Evolutionary conservation across 2,888 invertebrate species (phyloP), one percentile per base, ranked within the genome.

Genomic region (Thyatira batis): DNA sequence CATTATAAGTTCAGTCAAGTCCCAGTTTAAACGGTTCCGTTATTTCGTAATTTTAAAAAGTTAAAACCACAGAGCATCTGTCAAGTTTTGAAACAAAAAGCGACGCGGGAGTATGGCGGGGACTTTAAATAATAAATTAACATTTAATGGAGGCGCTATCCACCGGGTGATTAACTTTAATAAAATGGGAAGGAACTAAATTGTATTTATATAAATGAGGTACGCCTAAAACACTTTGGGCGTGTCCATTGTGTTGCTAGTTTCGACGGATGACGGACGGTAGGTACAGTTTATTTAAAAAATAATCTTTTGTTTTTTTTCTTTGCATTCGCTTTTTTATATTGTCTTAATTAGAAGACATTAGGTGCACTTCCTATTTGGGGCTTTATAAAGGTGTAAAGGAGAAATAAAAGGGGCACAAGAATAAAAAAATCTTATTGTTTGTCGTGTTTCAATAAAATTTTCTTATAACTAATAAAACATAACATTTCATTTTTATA

Each of bases 91-190:
- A 68, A 66, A 71, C 70, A 67, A 68, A 61, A 68, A 70, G 57
- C 53, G 58, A 62, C 60, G 50, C 55, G 52, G 63, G 71, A 67
- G 74, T 74, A 72, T 67, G 71, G 64, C 56, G 58, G 58, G 51
- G 56, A 64, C 66, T 70, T 77, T 78, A 81, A 70, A 65, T 68
- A 78, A 81, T 82, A 84, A 84, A 85, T 85, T 84, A 82, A 76
- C 78, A 76, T 84, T 82, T 82, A 85, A 87, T 85, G 68, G 78
- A 64, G 67, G 65, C 51, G 55, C 67, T 49, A 54, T 20, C 57
- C 61, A 57, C 58, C 23, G 73, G 77, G 80, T 82, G 78, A 77
- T 78, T 71, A 73, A 76, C 52, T 61, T 80, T 76, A 67, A 75
- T 71, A 82, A 78, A 54, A 75, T 76, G 74, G 69, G 69, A 64